A percentile compares a stretch with the other conserved stretches of the same genome.
Evolutionary conservation across 1,140 invertebrate genomes (phyloP).

Genomic region (Drosophila albomicans): DNA sequence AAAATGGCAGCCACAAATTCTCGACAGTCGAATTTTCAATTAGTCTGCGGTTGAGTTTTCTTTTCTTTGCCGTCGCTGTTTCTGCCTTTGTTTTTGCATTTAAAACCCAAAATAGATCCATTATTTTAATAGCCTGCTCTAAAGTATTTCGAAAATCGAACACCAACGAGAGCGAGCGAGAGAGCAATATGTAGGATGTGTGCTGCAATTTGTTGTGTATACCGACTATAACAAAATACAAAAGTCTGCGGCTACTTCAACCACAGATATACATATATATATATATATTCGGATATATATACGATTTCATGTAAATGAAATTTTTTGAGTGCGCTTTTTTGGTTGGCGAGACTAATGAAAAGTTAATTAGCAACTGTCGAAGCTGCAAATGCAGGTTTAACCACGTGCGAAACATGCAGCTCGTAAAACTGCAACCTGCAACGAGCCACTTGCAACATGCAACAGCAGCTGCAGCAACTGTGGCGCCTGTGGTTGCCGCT

Average conservation of each 20-base stretch:
- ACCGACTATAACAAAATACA: not conserved
- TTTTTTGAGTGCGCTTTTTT: slow-evolving; percentile 48
- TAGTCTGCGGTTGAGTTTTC: slow-evolving; percentile 34
- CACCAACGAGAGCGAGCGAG: slow-evolving; percentile 8
- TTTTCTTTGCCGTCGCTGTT: slow-evolving; percentile 16
- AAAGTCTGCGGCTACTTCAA: slow-evolving; percentile 3
- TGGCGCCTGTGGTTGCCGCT: slow-evolving; percentile 2
- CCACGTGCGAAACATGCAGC: slow-evolving; percentile 46
- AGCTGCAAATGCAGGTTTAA: slow-evolving; percentile 25
- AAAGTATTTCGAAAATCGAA: slow-evolving; percentile 80
- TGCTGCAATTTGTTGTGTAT: slow-evolving; percentile 6
- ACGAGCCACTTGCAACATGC: slow-evolving; percentile 24
- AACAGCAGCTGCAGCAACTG: not conserved
- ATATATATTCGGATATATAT: not conserved
- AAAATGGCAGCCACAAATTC: slow-evolving; percentile 57
- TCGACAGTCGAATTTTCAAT: slow-evolving; percentile 41
- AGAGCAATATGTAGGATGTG: not conserved
- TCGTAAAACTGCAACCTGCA: slow-evolving; percentile 14
- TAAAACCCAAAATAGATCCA: slow-evolving; percentile 76
- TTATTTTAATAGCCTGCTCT: slow-evolving; percentile 81
- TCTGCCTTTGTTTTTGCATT: slow-evolving; percentile 31
- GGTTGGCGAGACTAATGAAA: slow-evolving; percentile 67
- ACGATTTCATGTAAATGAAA: slow-evolving; percentile 39
- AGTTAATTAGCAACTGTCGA: slow-evolving; percentile 65
- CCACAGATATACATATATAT: not conserved